Base-by-base conservation (phyloP, 2,113 vertebrate genomes). In the Toxostoma redivivum region DNA sequence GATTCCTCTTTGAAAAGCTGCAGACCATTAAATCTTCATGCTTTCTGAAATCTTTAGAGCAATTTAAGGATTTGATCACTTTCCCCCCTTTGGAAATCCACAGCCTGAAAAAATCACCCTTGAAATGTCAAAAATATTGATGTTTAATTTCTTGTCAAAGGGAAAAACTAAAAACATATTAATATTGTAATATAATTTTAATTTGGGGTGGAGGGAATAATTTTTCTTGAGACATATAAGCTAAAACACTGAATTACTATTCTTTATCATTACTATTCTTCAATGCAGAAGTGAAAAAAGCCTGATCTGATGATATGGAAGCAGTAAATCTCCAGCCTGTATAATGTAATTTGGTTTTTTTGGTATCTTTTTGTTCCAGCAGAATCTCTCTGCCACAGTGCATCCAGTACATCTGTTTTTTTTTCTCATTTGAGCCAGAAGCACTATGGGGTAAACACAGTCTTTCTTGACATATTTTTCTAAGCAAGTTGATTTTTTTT, bases 131-230 rank as follows among this genome's bases (percentile, higher is more conserved):
- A 94, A 82, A 82, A 38, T 44, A 27, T 7, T 51, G 7, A 42
- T 5, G 11, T 31, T 56, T 64, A 38, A 71, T 72, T 57, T 80
- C 67, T 80, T 70, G 24, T 51, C 33, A 33, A 67, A 65, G 15
- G n/a, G 11, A 16, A 62, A 81, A 78, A 27, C 1, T 64, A 9
- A 70, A 64, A 72, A 71, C 57, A 53, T 3, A 54, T 24, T 3
- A 76, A 11, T 15, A 82, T 12, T 69, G 6, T 61, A 28, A 64
- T 48, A 28, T 1, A 9, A 38, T 79, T 79, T 64, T 50, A 82
- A 4, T 27, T 50, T 15, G 12, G 4, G 1, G 33, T 8, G 3
- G 11, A 10, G 10, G 1, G 23, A 4, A 28, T 7, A 0, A 9
- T 53, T 82, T 65, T 65, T 5, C 18, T 90, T 80, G n/a, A 85